Percentiles rank a stretch among this genome's conserved stretches.
Evolutionary conservation across 2,888 invertebrate species (phyloP).

Genomic region (Hyppa rectilinea): DNA sequence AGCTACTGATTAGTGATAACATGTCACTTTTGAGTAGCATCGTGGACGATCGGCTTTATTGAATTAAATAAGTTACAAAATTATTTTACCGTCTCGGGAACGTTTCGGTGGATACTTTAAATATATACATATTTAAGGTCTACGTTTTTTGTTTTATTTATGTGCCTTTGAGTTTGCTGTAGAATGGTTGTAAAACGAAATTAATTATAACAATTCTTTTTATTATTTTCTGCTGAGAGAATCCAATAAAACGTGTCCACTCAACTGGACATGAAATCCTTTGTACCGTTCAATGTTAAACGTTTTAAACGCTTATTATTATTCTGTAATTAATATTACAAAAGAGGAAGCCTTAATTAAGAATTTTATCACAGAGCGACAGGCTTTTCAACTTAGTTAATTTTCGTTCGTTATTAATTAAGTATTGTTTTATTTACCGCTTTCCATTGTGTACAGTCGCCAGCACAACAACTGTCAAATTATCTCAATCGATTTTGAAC

Average conservation of each 20-base stretch:
- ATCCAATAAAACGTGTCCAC: background rate
- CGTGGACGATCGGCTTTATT: background rate
- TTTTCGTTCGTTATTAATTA: background rate
- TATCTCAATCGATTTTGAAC: too few species aligned
- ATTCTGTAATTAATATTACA: background rate
- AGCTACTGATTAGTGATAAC: background rate
- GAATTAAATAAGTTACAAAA: conserved; percentile 22
- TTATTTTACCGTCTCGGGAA: conserved; percentile 9
- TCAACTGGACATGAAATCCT: background rate
- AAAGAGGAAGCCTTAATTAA: background rate
- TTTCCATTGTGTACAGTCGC: background rate
- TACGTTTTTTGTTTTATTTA: conserved; percentile 23
- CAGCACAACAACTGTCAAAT: too few species aligned
- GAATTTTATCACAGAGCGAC: conserved; percentile 3
- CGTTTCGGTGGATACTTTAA: conserved; percentile 17
- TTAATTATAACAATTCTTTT: background rate
- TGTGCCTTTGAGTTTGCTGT: conserved; percentile 20
- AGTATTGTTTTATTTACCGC: background rate
- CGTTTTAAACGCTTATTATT: background rate
- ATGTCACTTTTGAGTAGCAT: background rate
- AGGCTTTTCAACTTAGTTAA: conserved; percentile 1
- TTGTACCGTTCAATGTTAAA: background rate
- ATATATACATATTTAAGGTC: conserved; percentile 32
- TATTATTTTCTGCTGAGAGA: background rate
- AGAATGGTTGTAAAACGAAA: conserved; percentile 13